Evolutionary conservation across 2,113 vertebrate species (phyloP).

Genomic region (Pandion haliaetus): DNA sequence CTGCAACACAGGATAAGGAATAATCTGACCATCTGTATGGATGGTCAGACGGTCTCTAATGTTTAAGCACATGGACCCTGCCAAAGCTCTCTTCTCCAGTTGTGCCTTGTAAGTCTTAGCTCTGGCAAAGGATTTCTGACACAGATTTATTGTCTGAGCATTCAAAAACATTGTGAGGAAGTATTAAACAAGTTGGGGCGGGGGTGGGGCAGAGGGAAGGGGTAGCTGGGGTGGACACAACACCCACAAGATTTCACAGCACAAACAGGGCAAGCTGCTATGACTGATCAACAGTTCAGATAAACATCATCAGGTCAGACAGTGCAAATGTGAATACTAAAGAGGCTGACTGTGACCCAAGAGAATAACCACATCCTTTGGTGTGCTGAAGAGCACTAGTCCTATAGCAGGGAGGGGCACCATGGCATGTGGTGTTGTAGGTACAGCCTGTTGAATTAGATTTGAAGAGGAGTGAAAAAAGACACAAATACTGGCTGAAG

Average conservation of each 20-base stretch:
- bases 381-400: background rate
- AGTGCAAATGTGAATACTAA: background rate
- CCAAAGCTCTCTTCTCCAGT: background rate
- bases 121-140: background rate
- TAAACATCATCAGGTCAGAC: background rate
- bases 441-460: background rate
- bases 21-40: background rate
- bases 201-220: background rate
- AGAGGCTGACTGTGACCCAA: background rate
- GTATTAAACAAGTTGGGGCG: background rate
- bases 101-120: background rate
- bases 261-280: background rate
- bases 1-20: background rate
- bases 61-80: fast-evolving
- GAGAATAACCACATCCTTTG: background rate
- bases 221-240: fast-evolving
- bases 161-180: background rate
- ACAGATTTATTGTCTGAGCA: background rate
- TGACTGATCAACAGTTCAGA: background rate
- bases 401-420: background rate
- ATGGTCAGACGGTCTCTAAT: background rate
- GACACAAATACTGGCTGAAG: background rate
- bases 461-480: background rate
- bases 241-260: background rate
- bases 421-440: background rate